phyloP scores from a whole-genome alignment of 1,140 invertebrate species.

The Papilio helenus region DNA sequence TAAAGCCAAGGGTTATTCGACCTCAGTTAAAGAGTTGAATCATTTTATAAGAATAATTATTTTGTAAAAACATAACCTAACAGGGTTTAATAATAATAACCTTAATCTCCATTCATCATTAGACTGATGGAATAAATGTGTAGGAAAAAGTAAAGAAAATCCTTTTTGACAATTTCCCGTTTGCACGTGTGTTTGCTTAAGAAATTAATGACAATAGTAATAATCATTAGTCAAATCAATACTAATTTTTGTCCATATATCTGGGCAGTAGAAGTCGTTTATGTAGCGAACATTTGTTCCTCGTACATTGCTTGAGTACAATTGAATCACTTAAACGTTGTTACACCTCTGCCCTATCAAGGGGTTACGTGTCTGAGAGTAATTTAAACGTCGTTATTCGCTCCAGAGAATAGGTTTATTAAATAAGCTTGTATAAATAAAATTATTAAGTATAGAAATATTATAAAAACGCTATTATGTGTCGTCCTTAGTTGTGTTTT shows the following conservation, averaged over 20 bases:
- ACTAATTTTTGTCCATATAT: no score
- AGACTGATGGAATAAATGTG: no score
- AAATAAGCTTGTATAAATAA: slow-evolving; percentile 14
- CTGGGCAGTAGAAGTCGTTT: not conserved
- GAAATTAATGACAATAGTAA: no score
- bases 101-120: no score
- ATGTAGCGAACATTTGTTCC: not conserved
- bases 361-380: slow-evolving; percentile 13
- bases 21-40: not conserved
- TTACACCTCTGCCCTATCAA: not conserved
- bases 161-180: no score
- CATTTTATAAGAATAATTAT: no score
- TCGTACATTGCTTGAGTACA: not conserved
- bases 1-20: not conserved
- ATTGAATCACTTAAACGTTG: slow-evolving; percentile 10
- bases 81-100: not conserved
- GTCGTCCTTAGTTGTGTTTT: no score
- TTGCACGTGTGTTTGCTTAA: no score
- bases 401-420: not conserved
- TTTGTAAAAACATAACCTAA: not conserved
- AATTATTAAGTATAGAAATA: not conserved
- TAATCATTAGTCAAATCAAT: no score
- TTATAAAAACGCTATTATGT: not conserved
- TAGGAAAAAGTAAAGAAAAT: no score
- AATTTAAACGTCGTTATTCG: slow-evolving; percentile 18